phyloP scores from a whole-genome alignment of 2,797 vertebrate genomes.

The Takifugu ocellatus region DNA sequence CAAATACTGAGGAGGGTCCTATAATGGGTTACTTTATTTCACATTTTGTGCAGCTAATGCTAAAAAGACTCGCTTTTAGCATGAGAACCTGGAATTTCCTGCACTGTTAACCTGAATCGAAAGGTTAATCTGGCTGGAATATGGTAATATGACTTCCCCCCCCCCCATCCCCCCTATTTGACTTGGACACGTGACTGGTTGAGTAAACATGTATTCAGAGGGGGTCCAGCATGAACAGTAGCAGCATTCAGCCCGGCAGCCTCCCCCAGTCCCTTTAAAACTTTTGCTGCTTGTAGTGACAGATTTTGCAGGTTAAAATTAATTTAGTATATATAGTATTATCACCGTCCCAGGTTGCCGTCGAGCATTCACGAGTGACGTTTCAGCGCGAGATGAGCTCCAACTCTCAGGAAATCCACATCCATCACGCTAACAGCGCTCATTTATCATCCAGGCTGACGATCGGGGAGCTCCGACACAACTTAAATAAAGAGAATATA shows the following conservation, averaged over 20 bases:
- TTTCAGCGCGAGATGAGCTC: constrained; percentile 66
- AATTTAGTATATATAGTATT: constrained; percentile 22
- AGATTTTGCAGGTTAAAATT: constrained; percentile 1
- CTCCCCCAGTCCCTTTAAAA: constrained; percentile 55
- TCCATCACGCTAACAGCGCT: constrained; percentile 73
- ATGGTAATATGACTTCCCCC: constrained; percentile 41
- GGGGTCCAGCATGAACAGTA: constrained; percentile 68
- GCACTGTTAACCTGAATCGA: constrained; percentile 68
- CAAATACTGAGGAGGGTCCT: neutral
- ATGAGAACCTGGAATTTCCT: constrained; percentile 66
- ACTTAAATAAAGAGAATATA: constrained; percentile 30
- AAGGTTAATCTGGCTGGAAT: constrained; percentile 75
- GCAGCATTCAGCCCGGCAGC: constrained; percentile 65
- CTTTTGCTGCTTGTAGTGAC: constrained; percentile 31
- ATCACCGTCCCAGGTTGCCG: constrained; percentile 69
- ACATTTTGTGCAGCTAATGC: constrained; percentile 12
- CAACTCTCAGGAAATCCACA: constrained; percentile 68
- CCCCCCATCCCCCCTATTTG: constrained; percentile 30
- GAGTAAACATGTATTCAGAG: constrained; percentile 72
- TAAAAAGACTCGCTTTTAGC: constrained; percentile 38
- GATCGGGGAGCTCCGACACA: constrained; percentile 46
- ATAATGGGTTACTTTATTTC: too few relatives aligned
- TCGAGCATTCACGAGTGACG: constrained; percentile 80
- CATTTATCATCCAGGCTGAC: constrained; percentile 67
- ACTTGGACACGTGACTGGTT: constrained; percentile 67